Base-by-base conservation (phyloP, 2,113 vertebrate genomes). In the Pterocles gutturalis region DNA sequence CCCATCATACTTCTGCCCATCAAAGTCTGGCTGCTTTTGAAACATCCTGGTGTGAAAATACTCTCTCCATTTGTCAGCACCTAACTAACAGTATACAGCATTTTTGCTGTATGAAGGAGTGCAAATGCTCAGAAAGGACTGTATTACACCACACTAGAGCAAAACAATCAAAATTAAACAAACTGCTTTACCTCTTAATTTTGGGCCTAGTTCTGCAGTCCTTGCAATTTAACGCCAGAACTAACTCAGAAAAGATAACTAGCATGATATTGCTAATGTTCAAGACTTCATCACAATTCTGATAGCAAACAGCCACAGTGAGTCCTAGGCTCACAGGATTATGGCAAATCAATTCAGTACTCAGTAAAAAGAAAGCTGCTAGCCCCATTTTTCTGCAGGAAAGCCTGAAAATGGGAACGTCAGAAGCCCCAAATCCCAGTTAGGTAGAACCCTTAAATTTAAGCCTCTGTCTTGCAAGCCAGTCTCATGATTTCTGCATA, bases 271-370 rank as follows among this genome's bases (percentile, higher is more conserved):
- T 64, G 60, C 51, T 64, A 84, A 71, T n/a, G 17, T 45, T 83
- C 36, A 51, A 67, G 16, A 54, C 31, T 75, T 60, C 34, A 55
- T 53, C 65, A 36, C 43, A 53, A 10, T 41, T 36, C 75, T 72
- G 28, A 55, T 0, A 33, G 34, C 13, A 53, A 13, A 6, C 0
- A 1, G 57, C 34, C 51, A 87, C 2, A 1, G 7, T 5, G 11
- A 78, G 16, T 31, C 9, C 21, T 1, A 55, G 24, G 45, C 31
- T 65, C 41, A 62, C 31, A 45, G 11, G 17, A 65, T 21, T 70
- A 73, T 6, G 21, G 22, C 55, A 26, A 57, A 45, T 61, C 31
- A 22, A 33, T 15, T 33, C 22, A 72, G 36, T 46, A 38, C 19
- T 80, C 54, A 17, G 12, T 31, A 49, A 85, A 82, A 87, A 69